Percentiles rank a stretch among this genome's conserved stretches.
Evolutionary conservation across 2,113 vertebrate species (phyloP).

Genomic region (Pterocles gutturalis): DNA sequence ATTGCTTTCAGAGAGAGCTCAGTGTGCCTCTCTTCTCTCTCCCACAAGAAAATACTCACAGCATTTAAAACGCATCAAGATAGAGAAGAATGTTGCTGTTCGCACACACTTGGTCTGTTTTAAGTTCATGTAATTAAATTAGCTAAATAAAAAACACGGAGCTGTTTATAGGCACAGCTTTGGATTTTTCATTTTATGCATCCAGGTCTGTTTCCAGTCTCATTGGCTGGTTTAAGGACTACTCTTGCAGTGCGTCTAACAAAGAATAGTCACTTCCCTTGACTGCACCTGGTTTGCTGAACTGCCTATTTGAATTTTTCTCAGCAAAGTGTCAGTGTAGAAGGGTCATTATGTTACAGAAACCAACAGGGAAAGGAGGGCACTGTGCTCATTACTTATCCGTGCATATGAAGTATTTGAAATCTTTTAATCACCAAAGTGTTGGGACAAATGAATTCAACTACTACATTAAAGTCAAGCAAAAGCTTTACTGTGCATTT

Average conservation of each 20-base stretch:
- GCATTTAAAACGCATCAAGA: constrained; percentile 57
- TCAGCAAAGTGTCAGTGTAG: background rate
- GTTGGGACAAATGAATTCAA: background rate
- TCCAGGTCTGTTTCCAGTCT: constrained; percentile 41
- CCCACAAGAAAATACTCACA: constrained; percentile 54
- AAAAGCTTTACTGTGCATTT: background rate
- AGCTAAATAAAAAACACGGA: constrained; percentile 58
- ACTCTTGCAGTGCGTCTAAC: background rate
- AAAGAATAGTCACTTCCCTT: background rate
- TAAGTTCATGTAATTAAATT: constrained; percentile 73
- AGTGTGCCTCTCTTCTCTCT: constrained; percentile 32
- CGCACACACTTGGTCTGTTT: constrained; percentile 62
- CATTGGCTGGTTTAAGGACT: background rate
- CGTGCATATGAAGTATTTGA: background rate
- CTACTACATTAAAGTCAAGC: background rate
- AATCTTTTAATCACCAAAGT: background rate
- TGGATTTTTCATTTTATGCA: constrained; percentile 29
- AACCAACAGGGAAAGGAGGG: background rate
- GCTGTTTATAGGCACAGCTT: constrained; percentile 35
- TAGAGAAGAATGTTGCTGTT: constrained; percentile 60
- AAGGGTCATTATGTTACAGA: background rate
- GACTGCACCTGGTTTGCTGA: background rate
- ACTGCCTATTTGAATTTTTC: background rate
- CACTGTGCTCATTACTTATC: background rate
- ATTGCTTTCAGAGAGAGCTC: constrained; percentile 68